Percentiles rank a stretch among this genome's conserved stretches.
These are phyloP conservation scores for Cenopis cana DNA, from an alignment of 2,888 invertebrate genomes.

Conservation along the genomic window DNA sequence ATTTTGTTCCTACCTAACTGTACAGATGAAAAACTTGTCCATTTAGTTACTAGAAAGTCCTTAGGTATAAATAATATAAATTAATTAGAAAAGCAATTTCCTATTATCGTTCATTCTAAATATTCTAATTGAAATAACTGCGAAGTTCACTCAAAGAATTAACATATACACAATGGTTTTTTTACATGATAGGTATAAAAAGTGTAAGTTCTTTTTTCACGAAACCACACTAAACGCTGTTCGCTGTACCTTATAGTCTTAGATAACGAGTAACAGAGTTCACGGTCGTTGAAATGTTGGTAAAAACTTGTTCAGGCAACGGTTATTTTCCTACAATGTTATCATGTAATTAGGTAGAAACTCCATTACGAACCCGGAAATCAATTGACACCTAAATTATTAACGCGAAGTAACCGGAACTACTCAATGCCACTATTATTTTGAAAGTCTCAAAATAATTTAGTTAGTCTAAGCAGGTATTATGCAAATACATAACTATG, in stretches of 20 bases:
- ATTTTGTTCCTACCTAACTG: neutral
- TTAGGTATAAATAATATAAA: too few species aligned
- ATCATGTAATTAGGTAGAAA: slow-evolving; percentile 20
- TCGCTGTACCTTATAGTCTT: neutral
- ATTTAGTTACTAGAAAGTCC: too few species aligned
- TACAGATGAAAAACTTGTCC: neutral
- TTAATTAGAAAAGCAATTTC: too few species aligned
- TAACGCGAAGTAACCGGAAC: slow-evolving; percentile 16
- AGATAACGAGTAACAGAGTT: slow-evolving; percentile 7
- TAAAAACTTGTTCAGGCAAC: slow-evolving; percentile 6
- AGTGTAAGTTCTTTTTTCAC: neutral
- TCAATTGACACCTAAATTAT: slow-evolving; percentile 31
- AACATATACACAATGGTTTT: neutral
- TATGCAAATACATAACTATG: neutral
- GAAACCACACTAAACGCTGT: neutral
- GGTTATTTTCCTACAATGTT: slow-evolving; percentile 21
- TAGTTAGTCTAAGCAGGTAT: neutral
- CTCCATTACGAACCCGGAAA: slow-evolving; percentile 23
- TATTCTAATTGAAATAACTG: neutral
- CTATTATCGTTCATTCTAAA: neutral
- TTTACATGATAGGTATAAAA: slow-evolving; percentile 1
- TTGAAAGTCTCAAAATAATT: slow-evolving; percentile 17
- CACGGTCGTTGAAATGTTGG: slow-evolving; percentile 9
- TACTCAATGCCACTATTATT: slow-evolving; percentile 29
- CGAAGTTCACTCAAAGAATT: neutral